Evolutionary conservation across 2,797 vertebrate species (phyloP), one percentile per base, ranked within the genome.

Genomic region (Alouatta caraya): DNA sequence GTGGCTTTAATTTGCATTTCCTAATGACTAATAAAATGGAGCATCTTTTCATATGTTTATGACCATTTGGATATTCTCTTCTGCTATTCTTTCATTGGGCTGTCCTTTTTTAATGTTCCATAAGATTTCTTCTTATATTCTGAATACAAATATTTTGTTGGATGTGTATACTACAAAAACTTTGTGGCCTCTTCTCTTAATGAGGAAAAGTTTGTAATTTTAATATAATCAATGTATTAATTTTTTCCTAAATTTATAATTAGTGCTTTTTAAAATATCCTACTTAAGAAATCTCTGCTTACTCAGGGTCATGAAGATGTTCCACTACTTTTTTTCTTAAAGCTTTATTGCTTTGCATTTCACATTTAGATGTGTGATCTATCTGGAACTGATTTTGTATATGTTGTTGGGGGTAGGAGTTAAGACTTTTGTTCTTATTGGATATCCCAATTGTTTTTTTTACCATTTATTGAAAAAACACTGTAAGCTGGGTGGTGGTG

Each of bases 201-300:
- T n/a, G 37, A 82, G 90, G n/a, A 84, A 92, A 96, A 78, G 30
- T 50, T 94, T 67, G 46, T 30, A 55, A 78, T 73, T 93, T 93
- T 82, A 90, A 83, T 78, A 82, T 59, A 82, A 92, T n/a, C 24
- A 89, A 48, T 76, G 26, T 64, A 93, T 21, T 14, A 3, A 46
- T 11, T 87, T 89, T 89, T 57, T 19, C 28, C 48, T 67, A 59
- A n/a, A 88, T 84, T 88, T 94, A 44, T 48, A 8, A 42, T 78
- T 78, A 79, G 13, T 50, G 5, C 76, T 44, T 48, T 78, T 73
- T 52, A 7, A 22, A 14, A 22, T 13, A 64, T 70, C 33, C 48
- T 88, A 61, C 48, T 95, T 48, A 91, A 82, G 57, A 94, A 59
- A 94, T 70, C 30, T 88, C 88, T 70, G n/a, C 12, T 42, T 83